Evolutionary conservation across 2,113 vertebrate genomes (phyloP), one percentile per base, ranked within the genome.

Genomic region (Herpailurus yagouaroundi): DNA sequence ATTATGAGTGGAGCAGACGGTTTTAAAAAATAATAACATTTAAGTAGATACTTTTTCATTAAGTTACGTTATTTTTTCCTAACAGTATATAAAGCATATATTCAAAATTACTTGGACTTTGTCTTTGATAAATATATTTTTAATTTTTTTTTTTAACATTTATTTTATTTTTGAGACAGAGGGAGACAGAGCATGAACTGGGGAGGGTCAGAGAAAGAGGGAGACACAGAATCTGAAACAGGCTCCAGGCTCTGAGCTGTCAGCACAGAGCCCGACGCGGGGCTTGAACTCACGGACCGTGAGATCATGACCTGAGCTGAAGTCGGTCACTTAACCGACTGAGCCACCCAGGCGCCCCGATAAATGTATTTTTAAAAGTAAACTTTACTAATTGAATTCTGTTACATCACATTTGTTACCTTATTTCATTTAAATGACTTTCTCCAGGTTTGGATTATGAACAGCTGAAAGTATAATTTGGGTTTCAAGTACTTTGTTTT

Each of bases 401-500:
- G 5, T 80, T 55, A 57, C 14, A 63, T 79, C 74, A 23, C 83
- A 48, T 71, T 92, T 95, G 60, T 48, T 95, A 36, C 13, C 63
- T 86, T 84, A 85, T 92, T 96, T 96, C 21, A 91, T 79, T 87
- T 92, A 63, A 97, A 63, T 95, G 36, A 76, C 14, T 50, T 89
- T 31, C 13, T 80, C 21, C 88, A 38, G 71, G 41, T 69, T 98
- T 98, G 96, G 10, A 55, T 94, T 94, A 64, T 84, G n/a, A 96
- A 45, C 79, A n/a, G 14, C 21, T 92, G 12, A 79, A 69, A 48
- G 27, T 95, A 23, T 91, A 79, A 93, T 92, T 82, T 94, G 68
- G 7, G 2, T 95, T 57, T 71, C 19, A 95, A 83, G 10, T 81
- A 69, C 8, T 23, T 92, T 95, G 82, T 94, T 96, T 73, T 82